Evolutionary conservation across 2,888 invertebrate genomes (phyloP), one percentile per base, ranked within the genome.

Genomic region (Azorinus chamasolen): DNA sequence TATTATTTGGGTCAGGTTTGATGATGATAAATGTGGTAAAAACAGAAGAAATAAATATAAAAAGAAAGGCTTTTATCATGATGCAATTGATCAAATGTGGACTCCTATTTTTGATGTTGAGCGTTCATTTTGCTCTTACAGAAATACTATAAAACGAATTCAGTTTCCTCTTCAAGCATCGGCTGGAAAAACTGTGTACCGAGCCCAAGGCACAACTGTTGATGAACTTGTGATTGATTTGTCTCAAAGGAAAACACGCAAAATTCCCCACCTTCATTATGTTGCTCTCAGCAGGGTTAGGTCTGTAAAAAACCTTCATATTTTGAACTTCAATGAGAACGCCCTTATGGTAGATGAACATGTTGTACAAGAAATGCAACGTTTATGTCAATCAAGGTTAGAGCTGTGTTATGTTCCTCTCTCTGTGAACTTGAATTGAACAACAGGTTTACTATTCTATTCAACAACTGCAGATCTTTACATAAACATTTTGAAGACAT

Each of bases 161-260:
- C 75, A 79, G 53, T 70, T 79, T n/a, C n/a, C n/a, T n/a, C n/a
- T n/a, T n/a, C n/a, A n/a, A n/a, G n/a, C n/a, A n/a, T n/a, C n/a
- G n/a, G n/a, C n/a, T n/a, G n/a, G n/a, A n/a, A n/a, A n/a, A n/a
- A n/a, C n/a, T n/a, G n/a, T n/a, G n/a, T n/a, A 79, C 41, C 71
- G 74, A 54, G 63, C 66, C 10, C 74, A 79, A 68, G 71, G 73
- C 18, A 55, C 58, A 37, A 78, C 78, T n/a, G 46, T 71, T 41
- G 51, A 65, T 24, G 20, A 58, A 20, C 51, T 61, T 41, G 68
- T 68, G 14, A 41, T 53, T 32, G 59, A 68, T 41, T 53, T 68
- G 14, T 48, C 59, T 43, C 51, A 41, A 24, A 41, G 32, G 27
- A 53, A 16, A 57, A 18, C 27, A 37, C 24, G 39, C 16, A 55